Evolutionary conservation across 2,888 invertebrate species (phyloP), one percentile per base, ranked within the genome.

Genomic region (Orchesellides sinensis): DNA sequence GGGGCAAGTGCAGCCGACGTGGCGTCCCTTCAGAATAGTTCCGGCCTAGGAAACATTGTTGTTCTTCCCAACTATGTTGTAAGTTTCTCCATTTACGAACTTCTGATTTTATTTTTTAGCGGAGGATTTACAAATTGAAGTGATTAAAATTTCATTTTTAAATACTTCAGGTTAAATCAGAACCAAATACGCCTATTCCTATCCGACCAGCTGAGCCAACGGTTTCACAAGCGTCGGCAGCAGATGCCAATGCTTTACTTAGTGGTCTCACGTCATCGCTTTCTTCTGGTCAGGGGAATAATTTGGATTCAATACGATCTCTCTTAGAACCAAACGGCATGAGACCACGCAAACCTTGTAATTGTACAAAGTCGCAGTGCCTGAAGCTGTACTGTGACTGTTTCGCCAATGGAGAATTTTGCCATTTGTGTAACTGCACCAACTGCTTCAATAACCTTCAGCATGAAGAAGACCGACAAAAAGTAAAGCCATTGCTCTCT

Each of bases 371-470:
- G 91, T 99, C 98, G 1, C 98, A 98, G 90, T 99, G 99, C 89
- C 93, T 99, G 84, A 99, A 99, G 91, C 91, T 99, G 91, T 94
- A 99, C 90, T 99, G 99, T 91, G 99, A 99, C 90, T 99, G 99
- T 90, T 99, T 99, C 92, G 99, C 99, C 3, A 99, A 98, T 91
- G 99, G 98, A 2, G 99, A 99, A 91, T 99, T 99, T 91, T 99
- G 99, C 91, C 95, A 96, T 92, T 94, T 94, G 90, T 99, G 99
- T 91, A 99, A 99, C 90, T 99, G 99, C 91, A 95, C 94, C 90
- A 98, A 98, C 91, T 99, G 99, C 90, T 96, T 94, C 89, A 99
- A 99, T 90, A 99, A 99, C 91, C 91, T 99, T 86, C 95, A 96
- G 83, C 96, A 98, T 89, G 99, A 99, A 90, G 98, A 97, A 88